These are phyloP conservation scores for Cisticola juncidis DNA, from an alignment of 2,113 vertebrate genomes.

Conservation along the genomic window DNA sequence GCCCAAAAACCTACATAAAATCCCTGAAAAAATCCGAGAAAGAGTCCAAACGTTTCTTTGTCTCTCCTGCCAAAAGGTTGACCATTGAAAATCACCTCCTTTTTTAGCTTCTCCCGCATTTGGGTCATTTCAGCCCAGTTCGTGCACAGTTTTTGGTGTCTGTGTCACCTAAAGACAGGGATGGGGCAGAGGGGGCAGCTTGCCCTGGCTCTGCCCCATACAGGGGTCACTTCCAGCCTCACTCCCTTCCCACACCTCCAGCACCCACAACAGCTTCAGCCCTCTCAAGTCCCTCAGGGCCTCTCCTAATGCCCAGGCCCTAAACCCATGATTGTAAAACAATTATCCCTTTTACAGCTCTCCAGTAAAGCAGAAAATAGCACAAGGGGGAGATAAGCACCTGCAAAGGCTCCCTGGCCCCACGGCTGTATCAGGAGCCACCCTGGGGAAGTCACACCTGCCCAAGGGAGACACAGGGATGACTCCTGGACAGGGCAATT, in stretches of 20 bases:
- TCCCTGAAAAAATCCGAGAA: not conserved
- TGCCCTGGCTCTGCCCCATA: fast-evolving
- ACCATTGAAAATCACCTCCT: fast-evolving
- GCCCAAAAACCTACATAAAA: not conserved
- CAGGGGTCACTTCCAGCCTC: not conserved
- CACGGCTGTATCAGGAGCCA: fast-evolving
- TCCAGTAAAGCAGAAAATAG: not conserved
- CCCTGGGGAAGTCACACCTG: not conserved
- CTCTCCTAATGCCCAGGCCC: not conserved
- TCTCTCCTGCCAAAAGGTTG: not conserved
- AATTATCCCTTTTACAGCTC: not conserved
- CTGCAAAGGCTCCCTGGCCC: not conserved
- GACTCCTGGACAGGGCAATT: fast-evolving
- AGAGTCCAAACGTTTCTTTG: fast-evolving
- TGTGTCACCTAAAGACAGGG: fast-evolving
- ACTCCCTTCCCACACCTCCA: fast-evolving
- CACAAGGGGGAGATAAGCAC: not conserved
- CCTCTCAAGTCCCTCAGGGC: not conserved
- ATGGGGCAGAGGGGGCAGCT: not conserved
- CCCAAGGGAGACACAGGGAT: fast-evolving
- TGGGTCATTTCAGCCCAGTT: not conserved
- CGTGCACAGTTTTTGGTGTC: fast-evolving
- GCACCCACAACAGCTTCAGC: not conserved
- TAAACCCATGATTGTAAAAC: not conserved
- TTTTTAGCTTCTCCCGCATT: not conserved